Conservation (phyloP, 2,797 vertebrate genomes). For the Pseudotriccus pelzelni region DNA sequence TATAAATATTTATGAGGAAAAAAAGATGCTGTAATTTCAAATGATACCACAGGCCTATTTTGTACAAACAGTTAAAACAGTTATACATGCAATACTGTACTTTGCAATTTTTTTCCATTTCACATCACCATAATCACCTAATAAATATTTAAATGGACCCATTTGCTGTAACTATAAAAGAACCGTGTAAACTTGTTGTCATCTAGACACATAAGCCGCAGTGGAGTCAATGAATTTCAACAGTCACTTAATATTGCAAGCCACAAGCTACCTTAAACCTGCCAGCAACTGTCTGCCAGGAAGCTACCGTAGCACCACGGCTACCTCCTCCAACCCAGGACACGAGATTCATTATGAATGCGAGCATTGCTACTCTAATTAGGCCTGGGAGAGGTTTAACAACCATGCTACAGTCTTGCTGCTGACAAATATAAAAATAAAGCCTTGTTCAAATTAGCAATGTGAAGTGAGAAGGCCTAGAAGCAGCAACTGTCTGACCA, state of each 20-base stretch:
- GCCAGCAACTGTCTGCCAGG: slow-evolving; percentile 85
- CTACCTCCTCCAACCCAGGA: slow-evolving; percentile 78
- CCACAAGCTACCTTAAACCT: slow-evolving; percentile 83
- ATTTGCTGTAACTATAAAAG: slow-evolving; percentile 84
- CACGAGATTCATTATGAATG: slow-evolving; percentile 89
- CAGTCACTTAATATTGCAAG: slow-evolving; percentile 89
- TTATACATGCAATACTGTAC: slow-evolving; percentile 74
- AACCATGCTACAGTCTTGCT: slow-evolving; percentile 90
- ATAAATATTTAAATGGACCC: slow-evolving; percentile 85
- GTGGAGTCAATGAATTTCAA: slow-evolving; percentile 88
- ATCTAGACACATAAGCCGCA: slow-evolving; percentile 86
- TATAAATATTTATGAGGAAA: slow-evolving; percentile 78
- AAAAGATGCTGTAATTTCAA: slow-evolving; percentile 76
- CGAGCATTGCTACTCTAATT: slow-evolving; percentile 92
- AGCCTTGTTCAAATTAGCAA: slow-evolving; percentile 95
- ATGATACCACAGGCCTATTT: slow-evolving; percentile 71
- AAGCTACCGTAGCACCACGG: slow-evolving; percentile 79
- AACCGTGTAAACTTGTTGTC: slow-evolving; percentile 87
- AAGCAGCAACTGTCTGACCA: slow-evolving; percentile 81
- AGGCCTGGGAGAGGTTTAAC: slow-evolving; percentile 91
- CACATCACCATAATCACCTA: slow-evolving; percentile 84
- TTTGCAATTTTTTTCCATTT: slow-evolving; percentile 79
- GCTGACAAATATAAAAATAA: slow-evolving; percentile 93
- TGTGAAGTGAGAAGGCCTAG: slow-evolving; percentile 88
- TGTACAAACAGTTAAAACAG: slow-evolving; percentile 75